Conservation (phyloP, 1,140 invertebrate species). For the Cydia splendana region DNA sequence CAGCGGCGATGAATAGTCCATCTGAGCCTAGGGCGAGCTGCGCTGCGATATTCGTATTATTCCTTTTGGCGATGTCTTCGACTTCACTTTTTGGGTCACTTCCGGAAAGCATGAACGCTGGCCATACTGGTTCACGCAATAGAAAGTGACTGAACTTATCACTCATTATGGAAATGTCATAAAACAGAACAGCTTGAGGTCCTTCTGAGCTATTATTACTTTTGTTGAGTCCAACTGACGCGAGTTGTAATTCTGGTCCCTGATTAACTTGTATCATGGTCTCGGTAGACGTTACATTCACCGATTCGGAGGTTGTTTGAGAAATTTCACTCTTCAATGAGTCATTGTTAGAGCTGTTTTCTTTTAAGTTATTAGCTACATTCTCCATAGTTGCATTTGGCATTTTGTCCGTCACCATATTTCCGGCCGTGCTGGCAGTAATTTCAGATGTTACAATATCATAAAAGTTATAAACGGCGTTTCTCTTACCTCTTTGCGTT, state of each 20-base stretch:
- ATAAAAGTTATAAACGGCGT: constrained; percentile 33
- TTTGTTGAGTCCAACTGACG: neutral
- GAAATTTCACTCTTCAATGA: neutral
- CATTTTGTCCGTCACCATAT: constrained; percentile 21
- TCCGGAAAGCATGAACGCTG: neutral
- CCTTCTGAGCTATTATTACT: constrained; percentile 31
- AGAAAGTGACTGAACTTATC: constrained; percentile 40
- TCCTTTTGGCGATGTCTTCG: constrained; percentile 32
- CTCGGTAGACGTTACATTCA: constrained; percentile 30
- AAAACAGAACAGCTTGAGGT: constrained; percentile 53
- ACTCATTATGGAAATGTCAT: constrained; percentile 52
- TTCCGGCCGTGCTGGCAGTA: constrained; percentile 18
- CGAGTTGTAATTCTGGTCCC: constrained; percentile 23
- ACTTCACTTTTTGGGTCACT: neutral
- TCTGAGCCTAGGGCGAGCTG: constrained; percentile 56
- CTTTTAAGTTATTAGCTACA: constrained; percentile 26
- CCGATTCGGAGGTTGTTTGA: constrained; percentile 28
- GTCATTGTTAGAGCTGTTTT: neutral
- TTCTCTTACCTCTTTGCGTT: constrained; percentile 56
- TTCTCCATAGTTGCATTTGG: constrained; percentile 33
- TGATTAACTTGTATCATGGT: neutral
- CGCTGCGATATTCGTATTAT: constrained; percentile 37
- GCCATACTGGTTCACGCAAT: neutral
- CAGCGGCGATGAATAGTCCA: constrained; percentile 59
- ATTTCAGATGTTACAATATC: constrained; percentile 7